phyloP scores from a whole-genome alignment of 2,113 vertebrate genomes.

The Micronycteris hirsuta region DNA sequence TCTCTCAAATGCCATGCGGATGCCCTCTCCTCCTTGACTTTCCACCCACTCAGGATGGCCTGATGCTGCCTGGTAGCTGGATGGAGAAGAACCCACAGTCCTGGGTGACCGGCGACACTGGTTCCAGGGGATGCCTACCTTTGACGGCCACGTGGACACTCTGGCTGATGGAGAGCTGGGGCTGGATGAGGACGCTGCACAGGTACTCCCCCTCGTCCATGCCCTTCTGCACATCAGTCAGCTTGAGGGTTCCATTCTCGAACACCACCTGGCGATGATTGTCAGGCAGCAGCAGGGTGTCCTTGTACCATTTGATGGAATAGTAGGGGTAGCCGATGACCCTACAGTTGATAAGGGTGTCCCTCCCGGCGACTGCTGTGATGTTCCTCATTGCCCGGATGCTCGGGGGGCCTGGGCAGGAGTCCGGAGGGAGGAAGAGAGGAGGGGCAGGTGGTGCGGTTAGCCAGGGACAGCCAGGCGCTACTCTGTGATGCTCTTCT shows the following conservation, averaged over 20 bases:
- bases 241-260: conserved; percentile 97
- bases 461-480: conserved; percentile 67
- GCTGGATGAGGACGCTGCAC: conserved; percentile 98
- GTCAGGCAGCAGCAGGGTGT: conserved; percentile 93
- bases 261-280: conserved; percentile 99
- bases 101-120: rapidly evolving
- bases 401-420: conserved; percentile 90
- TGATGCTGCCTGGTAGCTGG: rapidly evolving
- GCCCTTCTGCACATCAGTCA: conserved; percentile 97
- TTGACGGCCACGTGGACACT: conserved; percentile 96
- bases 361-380: conserved; percentile 95
- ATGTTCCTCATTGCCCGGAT: conserved; percentile 98
- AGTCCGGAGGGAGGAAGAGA: conserved; percentile 47
- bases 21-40: not conserved
- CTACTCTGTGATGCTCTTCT: conserved; percentile 57
- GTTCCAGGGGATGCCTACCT: conserved; percentile 81
- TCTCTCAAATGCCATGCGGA: not conserved
- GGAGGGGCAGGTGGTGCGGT: conserved; percentile 74
- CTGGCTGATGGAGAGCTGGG: conserved; percentile 97
- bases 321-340: conserved; percentile 99
- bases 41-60: not conserved
- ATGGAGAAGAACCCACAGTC: rapidly evolving
- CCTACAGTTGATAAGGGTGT: conserved; percentile 98
- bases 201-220: conserved; percentile 98
- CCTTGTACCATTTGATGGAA: conserved; percentile 99